Percentiles rank a stretch among this genome's conserved stretches.
These are phyloP conservation scores for Acrossocheilus wenchowensis DNA, from an alignment of 2,797 vertebrate species.

Conservation along the genomic window DNA sequence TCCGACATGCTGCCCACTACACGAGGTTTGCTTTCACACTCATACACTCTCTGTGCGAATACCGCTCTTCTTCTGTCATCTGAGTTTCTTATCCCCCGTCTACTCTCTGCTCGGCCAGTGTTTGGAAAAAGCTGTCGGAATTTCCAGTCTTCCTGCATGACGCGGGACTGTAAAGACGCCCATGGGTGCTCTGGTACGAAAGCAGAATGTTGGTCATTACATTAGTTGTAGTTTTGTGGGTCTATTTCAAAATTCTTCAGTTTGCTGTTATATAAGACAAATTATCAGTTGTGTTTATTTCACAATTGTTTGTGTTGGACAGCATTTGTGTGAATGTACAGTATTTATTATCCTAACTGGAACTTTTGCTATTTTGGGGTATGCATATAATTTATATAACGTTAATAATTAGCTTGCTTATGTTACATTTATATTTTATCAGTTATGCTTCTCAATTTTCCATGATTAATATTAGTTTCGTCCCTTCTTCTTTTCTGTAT, in stretches of 20 bases:
- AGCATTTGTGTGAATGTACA: background rate
- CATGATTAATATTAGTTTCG: background rate
- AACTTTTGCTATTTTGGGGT: background rate
- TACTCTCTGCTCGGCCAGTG: conserved; percentile 42
- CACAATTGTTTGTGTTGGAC: background rate
- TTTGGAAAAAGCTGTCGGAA: conserved; percentile 43
- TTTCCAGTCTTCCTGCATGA: conserved; percentile 36
- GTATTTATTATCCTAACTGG: background rate
- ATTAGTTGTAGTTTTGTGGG: background rate
- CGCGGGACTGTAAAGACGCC: conserved; percentile 37
- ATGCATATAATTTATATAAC: background rate
- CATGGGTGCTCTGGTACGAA: conserved; percentile 45
- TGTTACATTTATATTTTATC: background rate
- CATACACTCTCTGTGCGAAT: conserved; percentile 39
- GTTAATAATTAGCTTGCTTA: background rate
- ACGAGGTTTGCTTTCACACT: conserved; percentile 82
- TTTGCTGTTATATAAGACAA: background rate
- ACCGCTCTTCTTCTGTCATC: conserved; percentile 24
- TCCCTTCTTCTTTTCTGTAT: background rate
- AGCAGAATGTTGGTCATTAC: conserved; percentile 9
- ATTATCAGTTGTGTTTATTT: background rate
- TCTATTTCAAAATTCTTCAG: background rate
- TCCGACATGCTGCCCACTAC: conserved; percentile 98
- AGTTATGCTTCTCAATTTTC: background rate
- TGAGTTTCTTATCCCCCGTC: conserved; percentile 35